These are phyloP conservation scores for Pogonocherus hispidulus DNA, from an alignment of 2,888 invertebrate genomes.

Conservation along the genomic window DNA sequence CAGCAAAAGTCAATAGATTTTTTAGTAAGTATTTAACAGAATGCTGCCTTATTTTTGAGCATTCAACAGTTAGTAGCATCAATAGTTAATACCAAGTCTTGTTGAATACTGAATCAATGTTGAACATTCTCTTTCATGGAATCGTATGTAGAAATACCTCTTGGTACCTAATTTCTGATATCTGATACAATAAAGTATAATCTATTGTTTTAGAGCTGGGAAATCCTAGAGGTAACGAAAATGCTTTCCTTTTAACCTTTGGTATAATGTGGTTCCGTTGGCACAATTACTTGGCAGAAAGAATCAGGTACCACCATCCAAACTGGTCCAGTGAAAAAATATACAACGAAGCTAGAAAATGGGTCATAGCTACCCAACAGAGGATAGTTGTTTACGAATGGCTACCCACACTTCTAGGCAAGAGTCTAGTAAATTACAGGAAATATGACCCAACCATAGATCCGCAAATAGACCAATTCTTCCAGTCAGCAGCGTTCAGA, in stretches of 20 bases:
- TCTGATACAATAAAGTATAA: no score
- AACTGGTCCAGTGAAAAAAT: slow-evolving; percentile 69
- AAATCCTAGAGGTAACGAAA: slow-evolving; percentile 72
- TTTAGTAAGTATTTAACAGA: slow-evolving; percentile 68
- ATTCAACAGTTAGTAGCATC: background rate
- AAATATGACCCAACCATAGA: slow-evolving; percentile 71
- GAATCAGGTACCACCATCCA: slow-evolving; percentile 57
- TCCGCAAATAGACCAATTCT: slow-evolving; percentile 75
- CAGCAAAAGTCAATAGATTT: slow-evolving; percentile 70
- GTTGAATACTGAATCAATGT: no score
- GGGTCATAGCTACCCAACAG: slow-evolving; percentile 72
- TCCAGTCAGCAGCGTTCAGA: slow-evolving; percentile 75
- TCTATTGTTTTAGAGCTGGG: slow-evolving; percentile 66
- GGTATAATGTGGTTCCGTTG: slow-evolving; percentile 72
- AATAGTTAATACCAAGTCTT: no score
- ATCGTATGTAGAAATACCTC: no score
- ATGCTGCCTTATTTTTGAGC: no score
- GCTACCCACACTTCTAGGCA: slow-evolving; percentile 68
- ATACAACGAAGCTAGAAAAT: slow-evolving; percentile 73
- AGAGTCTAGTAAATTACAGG: slow-evolving; percentile 52
- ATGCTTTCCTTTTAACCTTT: slow-evolving; percentile 71
- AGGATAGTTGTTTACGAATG: slow-evolving; percentile 70
- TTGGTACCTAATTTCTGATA: no score
- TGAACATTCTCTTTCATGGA: no score
- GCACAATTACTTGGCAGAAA: slow-evolving; percentile 70